These are phyloP conservation scores for Gallinago paraguaiae DNA, from an alignment of 2,113 vertebrate species.

Conservation along the genomic window DNA sequence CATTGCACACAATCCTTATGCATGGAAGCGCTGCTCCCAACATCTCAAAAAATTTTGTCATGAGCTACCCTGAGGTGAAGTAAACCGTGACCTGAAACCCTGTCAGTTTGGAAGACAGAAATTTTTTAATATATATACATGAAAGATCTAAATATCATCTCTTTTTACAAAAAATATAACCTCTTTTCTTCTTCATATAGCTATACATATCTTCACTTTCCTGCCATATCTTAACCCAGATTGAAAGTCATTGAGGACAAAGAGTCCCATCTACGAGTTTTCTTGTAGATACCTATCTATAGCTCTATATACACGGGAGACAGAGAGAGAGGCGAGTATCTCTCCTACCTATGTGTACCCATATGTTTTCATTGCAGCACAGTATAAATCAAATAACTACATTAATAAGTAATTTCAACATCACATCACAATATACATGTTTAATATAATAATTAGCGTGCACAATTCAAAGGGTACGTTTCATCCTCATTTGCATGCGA, in stretches of 20 bases:
- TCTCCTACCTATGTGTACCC: neutral
- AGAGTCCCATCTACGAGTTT: neutral
- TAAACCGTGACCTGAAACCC: neutral
- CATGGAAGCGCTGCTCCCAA: neutral
- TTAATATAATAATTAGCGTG: neutral
- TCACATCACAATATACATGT: fast-evolving
- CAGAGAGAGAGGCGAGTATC: neutral
- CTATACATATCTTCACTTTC: neutral
- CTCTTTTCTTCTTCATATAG: neutral
- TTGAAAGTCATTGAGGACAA: neutral
- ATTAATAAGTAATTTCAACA: neutral
- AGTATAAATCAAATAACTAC: neutral
- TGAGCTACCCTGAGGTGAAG: neutral
- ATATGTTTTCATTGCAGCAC: neutral
- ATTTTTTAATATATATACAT: neutral
- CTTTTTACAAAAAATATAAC: neutral
- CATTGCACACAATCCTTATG: neutral
- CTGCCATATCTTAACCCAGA: neutral
- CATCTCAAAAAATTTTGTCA: neutral
- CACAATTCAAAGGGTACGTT: neutral
- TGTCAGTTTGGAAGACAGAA: neutral
- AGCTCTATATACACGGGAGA: neutral
- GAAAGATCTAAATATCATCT: neutral
- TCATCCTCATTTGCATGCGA: neutral
- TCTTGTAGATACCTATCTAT: neutral